Conservation (phyloP, 2,797 vertebrate species). For the Rhynchonycteris naso region DNA sequence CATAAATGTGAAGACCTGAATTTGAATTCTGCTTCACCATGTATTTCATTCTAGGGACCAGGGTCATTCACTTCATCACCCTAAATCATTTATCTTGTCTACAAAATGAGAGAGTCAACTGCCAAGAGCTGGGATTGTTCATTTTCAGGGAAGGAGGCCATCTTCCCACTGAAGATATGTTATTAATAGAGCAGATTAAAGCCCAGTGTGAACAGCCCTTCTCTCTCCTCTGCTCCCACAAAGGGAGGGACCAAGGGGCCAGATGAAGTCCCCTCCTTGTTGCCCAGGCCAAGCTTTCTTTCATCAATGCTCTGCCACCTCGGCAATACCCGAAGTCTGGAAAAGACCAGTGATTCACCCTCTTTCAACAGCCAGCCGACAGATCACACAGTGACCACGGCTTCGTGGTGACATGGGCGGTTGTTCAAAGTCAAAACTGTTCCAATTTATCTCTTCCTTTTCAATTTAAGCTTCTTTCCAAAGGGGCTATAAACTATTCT, state of each 20-base stretch:
- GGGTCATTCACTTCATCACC: background rate
- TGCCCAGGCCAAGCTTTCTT: background rate
- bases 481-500: conserved; percentile 35
- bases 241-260: background rate
- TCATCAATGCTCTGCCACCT: background rate
- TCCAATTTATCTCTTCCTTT: conserved; percentile 55
- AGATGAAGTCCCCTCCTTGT: background rate
- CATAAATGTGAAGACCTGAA: background rate
- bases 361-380: background rate
- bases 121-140: background rate
- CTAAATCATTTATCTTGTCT: background rate
- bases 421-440: conserved; percentile 60
- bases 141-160: background rate
- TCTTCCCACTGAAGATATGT: background rate
- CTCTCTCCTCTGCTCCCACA: background rate
- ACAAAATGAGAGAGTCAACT: background rate
- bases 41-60: background rate
- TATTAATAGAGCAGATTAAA: background rate
- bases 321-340: background rate
- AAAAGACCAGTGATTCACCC: background rate
- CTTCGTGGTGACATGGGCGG: background rate
- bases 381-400: background rate
- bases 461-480: conserved; percentile 45
- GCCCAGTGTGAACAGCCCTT: background rate
- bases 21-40: background rate